Evolutionary conservation across 2,888 invertebrate genomes (phyloP).

Genomic region (Argyresthia albistria): DNA sequence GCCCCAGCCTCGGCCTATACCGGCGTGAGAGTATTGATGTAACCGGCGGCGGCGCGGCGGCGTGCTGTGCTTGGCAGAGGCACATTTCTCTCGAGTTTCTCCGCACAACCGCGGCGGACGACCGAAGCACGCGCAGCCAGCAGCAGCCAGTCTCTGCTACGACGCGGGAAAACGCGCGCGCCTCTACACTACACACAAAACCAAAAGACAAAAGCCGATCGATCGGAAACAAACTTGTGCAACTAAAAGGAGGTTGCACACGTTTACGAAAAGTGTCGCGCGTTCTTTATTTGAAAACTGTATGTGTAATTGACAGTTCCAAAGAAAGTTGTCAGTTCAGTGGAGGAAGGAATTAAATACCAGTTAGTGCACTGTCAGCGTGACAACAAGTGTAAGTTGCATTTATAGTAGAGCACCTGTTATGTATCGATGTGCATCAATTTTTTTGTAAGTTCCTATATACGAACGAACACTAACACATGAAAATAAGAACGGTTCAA

Average conservation of each 20-base stretch:
- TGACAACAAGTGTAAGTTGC: constrained; percentile 46
- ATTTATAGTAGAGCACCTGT: constrained; percentile 16
- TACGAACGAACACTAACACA: too few species aligned
- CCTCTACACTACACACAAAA: constrained; percentile 17
- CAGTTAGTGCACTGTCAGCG: constrained; percentile 23
- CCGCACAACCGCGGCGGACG: constrained; percentile 16
- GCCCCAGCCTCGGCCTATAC: constrained; percentile 16
- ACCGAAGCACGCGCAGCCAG: constrained; percentile 13
- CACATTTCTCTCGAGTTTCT: constrained; percentile 66
- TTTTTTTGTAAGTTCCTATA: too few species aligned
- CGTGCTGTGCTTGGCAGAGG: constrained; percentile 36
- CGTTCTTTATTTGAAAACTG: too few species aligned
- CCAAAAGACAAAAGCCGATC: too few species aligned
- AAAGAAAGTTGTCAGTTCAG: constrained; percentile 39
- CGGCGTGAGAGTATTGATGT: constrained; percentile 38
- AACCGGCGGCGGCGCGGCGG: too few species aligned
- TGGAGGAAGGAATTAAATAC: constrained; percentile 23
- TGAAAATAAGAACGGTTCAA: too few species aligned
- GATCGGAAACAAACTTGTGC: too few species aligned
- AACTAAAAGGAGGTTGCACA: too few species aligned
- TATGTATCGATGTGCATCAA: too few species aligned
- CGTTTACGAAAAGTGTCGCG: too few species aligned
- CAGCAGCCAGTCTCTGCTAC: constrained; percentile 43
- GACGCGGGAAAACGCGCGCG: constrained; percentile 36
- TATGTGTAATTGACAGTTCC: background rate